These are phyloP conservation scores for Ennomos fuscantarius DNA, from an alignment of 2,888 invertebrate genomes.

Conservation along the genomic window DNA sequence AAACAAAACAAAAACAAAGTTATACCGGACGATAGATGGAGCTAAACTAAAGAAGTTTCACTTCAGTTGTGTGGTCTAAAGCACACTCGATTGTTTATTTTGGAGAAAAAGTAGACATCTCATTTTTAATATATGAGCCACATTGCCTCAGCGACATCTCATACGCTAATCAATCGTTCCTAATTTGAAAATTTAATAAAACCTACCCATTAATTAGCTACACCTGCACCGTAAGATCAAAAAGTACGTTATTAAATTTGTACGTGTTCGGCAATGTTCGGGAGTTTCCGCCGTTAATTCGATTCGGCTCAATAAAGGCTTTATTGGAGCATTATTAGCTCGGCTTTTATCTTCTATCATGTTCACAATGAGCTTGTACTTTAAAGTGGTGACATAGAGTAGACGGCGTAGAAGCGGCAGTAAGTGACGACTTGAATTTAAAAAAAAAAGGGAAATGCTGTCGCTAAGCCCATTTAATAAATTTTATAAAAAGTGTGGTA, in stretches of 20 bases:
- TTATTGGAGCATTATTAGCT: constrained; percentile 62
- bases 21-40: no score
- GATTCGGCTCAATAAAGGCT: constrained; percentile 63
- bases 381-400: constrained; percentile 43
- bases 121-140: no score
- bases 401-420: constrained; percentile 16
- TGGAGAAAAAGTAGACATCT: no score
- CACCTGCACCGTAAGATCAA: constrained; percentile 41
- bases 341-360: constrained; percentile 60
- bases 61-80: no score
- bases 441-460: no score
- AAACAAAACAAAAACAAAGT: no score
- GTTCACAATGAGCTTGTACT: constrained; percentile 58
- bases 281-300: constrained; percentile 57
- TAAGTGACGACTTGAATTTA: no score
- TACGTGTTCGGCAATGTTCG: constrained; percentile 51
- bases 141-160: neutral
- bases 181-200: constrained; percentile 41
- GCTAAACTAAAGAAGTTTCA: no score
- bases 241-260: constrained; percentile 46
- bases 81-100: no score
- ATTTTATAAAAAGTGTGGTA: no score
- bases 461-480: no score
- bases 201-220: constrained; percentile 49
- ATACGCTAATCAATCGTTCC: constrained; percentile 25